Base-by-base conservation (phyloP, 2,113 vertebrate species). In the Propithecus coquereli region DNA sequence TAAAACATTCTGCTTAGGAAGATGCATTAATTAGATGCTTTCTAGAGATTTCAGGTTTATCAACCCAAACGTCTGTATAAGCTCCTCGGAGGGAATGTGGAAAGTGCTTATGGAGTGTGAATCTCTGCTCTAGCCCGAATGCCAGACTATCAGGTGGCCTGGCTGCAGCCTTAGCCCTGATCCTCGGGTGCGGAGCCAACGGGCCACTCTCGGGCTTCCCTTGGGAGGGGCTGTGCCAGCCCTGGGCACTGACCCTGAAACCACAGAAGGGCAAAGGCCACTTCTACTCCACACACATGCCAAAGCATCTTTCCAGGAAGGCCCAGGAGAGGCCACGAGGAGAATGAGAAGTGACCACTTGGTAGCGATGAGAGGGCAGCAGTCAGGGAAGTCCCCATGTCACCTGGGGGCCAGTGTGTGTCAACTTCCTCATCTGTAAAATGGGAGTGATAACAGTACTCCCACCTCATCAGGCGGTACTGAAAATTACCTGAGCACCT, bases 21-120 rank as follows among this genome's bases (percentile, higher is more conserved):
- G 87, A 84, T 5, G 27, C 87, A 95, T 96, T 96, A 87, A 94
- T 97, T 92, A 96, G 94, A 88, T 92, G 84, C 90, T 96, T 97
- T 96, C 96, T 87, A 96, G 97, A 97, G 97, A 88, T 95, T 92
- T 94, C 96, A 96, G 96, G 94, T 91, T 97, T 96, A 90, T 91
- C 90, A 92, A 71, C 97, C 87, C 71, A 43, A 89, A 77, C 47
- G 92, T 65, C 80, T 83, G 63, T 7, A 45, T 37, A 43, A 90
- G 90, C 52, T 90, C 74, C 52, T 95, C 11, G 0, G 87, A 81
- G 84, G 77, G 52, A 27, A 23, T 0, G 4, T 27, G 82, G 5
- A 63, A 96, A 92, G 20, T 40, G 96, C 47, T 82, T 50, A 95
- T 0, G 3, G 93, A 92, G 65, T 8, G 0, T 11, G 81, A 12